Evolutionary conservation across 2,797 vertebrate species (phyloP), one percentile per base, ranked within the genome.

Genomic region (Parambassis ranga): DNA sequence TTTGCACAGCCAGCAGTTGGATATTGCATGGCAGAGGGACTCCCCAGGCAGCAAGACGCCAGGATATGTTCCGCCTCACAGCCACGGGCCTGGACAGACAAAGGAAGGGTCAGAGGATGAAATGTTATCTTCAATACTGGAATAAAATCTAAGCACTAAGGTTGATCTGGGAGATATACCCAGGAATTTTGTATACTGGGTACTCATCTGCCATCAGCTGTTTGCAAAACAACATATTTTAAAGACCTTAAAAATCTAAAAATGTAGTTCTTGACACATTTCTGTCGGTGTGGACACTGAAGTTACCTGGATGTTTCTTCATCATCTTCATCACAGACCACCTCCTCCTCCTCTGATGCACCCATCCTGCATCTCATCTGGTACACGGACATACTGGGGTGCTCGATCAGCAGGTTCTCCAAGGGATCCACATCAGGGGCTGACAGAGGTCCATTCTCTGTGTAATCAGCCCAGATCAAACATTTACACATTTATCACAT

Each of bases 381-480:
- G 76, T 93, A 93, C 13, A 93, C 89, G 0, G 92, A 93, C 92
- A 91, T 91, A 81, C 92, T 93, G 51, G 92, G 92, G 44, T 92
- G 92, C 56, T 93, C 92, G 1, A 92, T 93, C 77, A 93, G 77
- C 53, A 92, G 85, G 82, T 94, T 89, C 86, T 93, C 92, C 3
- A 92, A 81, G 5, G 87, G 82, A 61, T 86, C 84, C 4, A 28
- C 71, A 26, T 87, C 77, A 3, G 81, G 53, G 9, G 46, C 52
- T 0, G 58, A 59, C 16, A 87, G 37, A 3, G 46, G 36, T 7
- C 41, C 26, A 27, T 23, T 71, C 20, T 89, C 93, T 92, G 79
- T 10, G 41, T 1, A 7, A 16, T 55, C 8, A 62, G 13, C 11
- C 10, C 16, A 64, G 9, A 7, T 44, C 30, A 43, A 32, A 43